Conservation (phyloP, 2,888 invertebrate species). For the Eledona agricola region DNA sequence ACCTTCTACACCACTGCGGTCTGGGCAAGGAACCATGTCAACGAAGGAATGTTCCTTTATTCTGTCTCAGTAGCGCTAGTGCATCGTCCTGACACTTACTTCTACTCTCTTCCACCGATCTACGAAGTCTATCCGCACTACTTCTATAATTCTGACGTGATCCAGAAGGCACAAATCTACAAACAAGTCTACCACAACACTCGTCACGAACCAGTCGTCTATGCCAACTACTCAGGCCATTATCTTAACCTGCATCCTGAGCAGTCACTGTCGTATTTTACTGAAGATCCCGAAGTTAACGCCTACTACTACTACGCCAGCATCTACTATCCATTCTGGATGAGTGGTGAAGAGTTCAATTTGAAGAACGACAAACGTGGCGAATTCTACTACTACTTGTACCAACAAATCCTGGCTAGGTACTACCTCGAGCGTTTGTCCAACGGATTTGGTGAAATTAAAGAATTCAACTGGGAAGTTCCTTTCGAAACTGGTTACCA, state of each 20-base stretch:
- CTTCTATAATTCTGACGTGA: conserved; percentile 74
- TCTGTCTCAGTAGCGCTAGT: conserved; percentile 70
- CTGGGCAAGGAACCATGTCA: conserved; percentile 73
- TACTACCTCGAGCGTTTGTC: conserved; percentile 81
- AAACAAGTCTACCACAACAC: conserved; percentile 64
- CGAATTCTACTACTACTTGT: conserved; percentile 71
- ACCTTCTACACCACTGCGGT: conserved; percentile 75
- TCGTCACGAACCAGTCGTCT: conserved; percentile 67
- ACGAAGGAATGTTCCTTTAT: conserved; percentile 76
- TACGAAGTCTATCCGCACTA: conserved; percentile 79
- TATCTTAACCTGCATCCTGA: conserved; percentile 68
- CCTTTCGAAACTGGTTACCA: conserved; percentile 69
- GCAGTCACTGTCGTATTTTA: conserved; percentile 72
- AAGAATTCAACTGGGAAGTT: conserved; percentile 65
- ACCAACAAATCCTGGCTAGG: conserved; percentile 75
- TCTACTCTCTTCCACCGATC: conserved; percentile 72
- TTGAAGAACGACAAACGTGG: conserved; percentile 69
- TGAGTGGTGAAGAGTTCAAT: conserved; percentile 65
- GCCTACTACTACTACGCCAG: conserved; percentile 71
- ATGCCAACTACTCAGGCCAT: conserved; percentile 70
- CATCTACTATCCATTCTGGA: conserved; percentile 72
- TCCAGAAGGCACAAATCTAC: conserved; percentile 72
- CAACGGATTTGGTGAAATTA: conserved; percentile 73
- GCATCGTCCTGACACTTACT: conserved; percentile 71
- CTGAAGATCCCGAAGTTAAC: conserved; percentile 76